Evolutionary conservation across 2,888 invertebrate species (phyloP).

Genomic region (Cylindroiulus punctatus): DNA sequence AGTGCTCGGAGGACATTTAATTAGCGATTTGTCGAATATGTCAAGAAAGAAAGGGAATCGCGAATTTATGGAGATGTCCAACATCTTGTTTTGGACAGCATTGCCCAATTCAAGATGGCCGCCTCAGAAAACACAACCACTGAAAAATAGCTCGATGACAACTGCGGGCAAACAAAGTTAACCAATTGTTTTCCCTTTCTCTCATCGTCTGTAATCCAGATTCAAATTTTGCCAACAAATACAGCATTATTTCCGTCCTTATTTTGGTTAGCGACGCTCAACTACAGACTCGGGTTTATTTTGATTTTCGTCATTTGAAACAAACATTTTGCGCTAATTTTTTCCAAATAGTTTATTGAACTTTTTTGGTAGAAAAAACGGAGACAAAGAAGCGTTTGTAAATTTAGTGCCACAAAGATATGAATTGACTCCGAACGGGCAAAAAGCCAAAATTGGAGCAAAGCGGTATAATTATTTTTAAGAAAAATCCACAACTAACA

Average conservation of each 20-base stretch:
- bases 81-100: neutral
- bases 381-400: constrained; percentile 40
- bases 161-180: neutral
- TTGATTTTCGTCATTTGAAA: neutral
- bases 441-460: constrained; percentile 39
- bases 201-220: neutral
- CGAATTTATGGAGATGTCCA: neutral
- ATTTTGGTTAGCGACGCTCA: neutral
- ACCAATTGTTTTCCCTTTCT: neutral
- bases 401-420: neutral
- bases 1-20: neutral
- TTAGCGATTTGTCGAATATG: neutral
- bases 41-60: neutral
- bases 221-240: constrained; percentile 15
- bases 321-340: constrained; percentile 2
- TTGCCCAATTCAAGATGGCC: neutral
- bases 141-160: constrained; percentile 24
- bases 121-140: neutral
- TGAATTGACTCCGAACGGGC: constrained; percentile 32
- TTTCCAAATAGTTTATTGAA: neutral
- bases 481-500: constrained; percentile 16
- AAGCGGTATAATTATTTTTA: constrained; percentile 35
- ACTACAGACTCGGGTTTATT: neutral
- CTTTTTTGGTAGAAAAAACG: neutral
- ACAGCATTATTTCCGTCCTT: constrained; percentile 3